These are phyloP conservation scores for Sinodicranocentrus sp. DNA, from an alignment of 2,888 invertebrate genomes.

Conservation along the genomic window DNA sequence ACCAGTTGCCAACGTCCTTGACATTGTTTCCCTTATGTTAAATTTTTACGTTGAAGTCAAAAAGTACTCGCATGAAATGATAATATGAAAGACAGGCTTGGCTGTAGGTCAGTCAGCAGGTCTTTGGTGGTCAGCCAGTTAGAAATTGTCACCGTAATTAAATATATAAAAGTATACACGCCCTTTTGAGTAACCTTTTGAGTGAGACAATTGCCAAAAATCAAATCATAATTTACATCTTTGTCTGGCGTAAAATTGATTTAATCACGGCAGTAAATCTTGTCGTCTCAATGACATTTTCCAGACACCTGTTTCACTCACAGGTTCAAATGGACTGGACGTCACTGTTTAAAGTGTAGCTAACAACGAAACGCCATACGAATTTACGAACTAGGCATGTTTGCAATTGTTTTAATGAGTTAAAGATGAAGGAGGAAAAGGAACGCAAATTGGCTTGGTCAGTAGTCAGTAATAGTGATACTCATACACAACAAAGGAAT, in stretches of 20 bases:
- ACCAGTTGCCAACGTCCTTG: constrained; percentile 30
- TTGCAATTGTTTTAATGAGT: constrained; percentile 1
- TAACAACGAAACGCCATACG: too few relatives aligned
- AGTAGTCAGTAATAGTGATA: not conserved
- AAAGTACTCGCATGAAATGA: not conserved
- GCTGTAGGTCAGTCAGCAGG: constrained; percentile 35
- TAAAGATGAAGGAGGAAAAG: not conserved
- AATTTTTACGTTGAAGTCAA: not conserved
- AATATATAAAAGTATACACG: not conserved
- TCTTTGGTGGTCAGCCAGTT: constrained; percentile 10
- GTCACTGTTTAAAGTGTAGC: too few relatives aligned
- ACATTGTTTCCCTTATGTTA: constrained; percentile 24
- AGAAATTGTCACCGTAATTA: not conserved
- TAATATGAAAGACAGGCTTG: constrained; percentile 38
- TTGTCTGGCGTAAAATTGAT: not conserved
- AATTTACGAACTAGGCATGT: too few relatives aligned
- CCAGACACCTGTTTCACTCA: constrained; percentile 40
- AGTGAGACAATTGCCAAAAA: not conserved
- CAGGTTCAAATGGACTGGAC: too few relatives aligned
- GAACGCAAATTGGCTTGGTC: not conserved
- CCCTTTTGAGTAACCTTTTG: not conserved
- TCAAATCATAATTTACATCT: not conserved
- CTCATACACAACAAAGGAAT: too few relatives aligned
- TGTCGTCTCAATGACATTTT: constrained; percentile 13
- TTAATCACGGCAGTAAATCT: constrained; percentile 47